Percentiles rank a stretch among this genome's conserved stretches.
Evolutionary conservation across 2,797 vertebrate species (phyloP).

Genomic region (Rhinella marina): DNA sequence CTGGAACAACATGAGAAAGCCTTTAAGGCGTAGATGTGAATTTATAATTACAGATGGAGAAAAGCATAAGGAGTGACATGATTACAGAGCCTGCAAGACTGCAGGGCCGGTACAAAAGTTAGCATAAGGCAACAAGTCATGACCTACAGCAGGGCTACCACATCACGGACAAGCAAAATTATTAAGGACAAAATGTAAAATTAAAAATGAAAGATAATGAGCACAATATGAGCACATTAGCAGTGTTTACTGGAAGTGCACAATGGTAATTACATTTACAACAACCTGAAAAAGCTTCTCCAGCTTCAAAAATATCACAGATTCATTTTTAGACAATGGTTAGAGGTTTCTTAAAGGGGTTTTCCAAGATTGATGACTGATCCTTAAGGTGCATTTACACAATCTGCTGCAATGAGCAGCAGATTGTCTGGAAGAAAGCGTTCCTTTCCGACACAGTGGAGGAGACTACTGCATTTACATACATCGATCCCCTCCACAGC

Average conservation of each 20-base stretch:
- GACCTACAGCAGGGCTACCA: not conserved
- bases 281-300: not conserved
- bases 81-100: not conserved
- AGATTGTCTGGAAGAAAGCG: no score
- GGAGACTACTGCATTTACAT: no score
- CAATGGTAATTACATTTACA: not conserved
- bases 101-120: not conserved
- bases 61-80: slow-evolving; percentile 7
- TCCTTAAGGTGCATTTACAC: no score
- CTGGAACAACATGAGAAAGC: not conserved
- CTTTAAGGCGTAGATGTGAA: slow-evolving; percentile 4
- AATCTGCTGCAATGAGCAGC: no score
- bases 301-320: not conserved
- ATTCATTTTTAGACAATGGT: no score
- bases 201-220: not conserved
- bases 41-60: slow-evolving; percentile 36
- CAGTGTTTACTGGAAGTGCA: not conserved
- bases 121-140: not conserved
- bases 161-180: not conserved
- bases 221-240: not conserved
- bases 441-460: no score
- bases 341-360: no score
- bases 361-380: no score
- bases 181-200: not conserved
- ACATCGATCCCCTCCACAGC: no score